These are phyloP conservation scores for Drosophila watanabei DNA, from an alignment of 1,140 invertebrate genomes.

Conservation along the genomic window DNA sequence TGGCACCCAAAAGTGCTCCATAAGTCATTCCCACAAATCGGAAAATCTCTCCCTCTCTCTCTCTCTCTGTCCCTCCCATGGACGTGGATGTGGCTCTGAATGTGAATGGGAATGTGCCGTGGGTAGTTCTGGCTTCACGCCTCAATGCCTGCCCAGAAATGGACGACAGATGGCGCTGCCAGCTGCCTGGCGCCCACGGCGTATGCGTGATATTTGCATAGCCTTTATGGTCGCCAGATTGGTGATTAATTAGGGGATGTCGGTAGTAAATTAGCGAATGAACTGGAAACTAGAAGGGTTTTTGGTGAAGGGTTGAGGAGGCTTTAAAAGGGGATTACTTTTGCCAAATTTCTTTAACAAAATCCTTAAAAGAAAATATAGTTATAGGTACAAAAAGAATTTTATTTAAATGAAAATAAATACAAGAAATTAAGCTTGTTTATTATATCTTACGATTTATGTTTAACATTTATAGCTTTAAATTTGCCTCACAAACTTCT, in stretches of 20 bases:
- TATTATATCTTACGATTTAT: too few relatives aligned
- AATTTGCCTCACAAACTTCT: not conserved
- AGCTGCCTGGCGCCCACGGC: slow-evolving; percentile 21
- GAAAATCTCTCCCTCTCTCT: too few relatives aligned
- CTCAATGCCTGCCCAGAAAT: slow-evolving; percentile 42
- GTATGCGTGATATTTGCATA: slow-evolving; percentile 58
- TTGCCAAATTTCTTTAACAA: rapidly evolving
- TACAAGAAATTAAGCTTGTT: too few relatives aligned
- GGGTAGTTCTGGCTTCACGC: slow-evolving; percentile 52
- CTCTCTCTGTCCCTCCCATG: slow-evolving; percentile 2
- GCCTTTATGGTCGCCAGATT: slow-evolving; percentile 44
- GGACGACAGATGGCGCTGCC: slow-evolving; percentile 40
- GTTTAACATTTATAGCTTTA: not conserved
- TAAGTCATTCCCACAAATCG: slow-evolving; percentile 62
- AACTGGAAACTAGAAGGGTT: slow-evolving; percentile 8
- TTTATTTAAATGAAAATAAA: not conserved
- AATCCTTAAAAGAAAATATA: too few relatives aligned
- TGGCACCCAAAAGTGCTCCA: slow-evolving; percentile 36
- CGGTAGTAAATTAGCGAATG: slow-evolving; percentile 50
- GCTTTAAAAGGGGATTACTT: not conserved
- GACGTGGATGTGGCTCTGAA: slow-evolving; percentile 13
- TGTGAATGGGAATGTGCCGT: slow-evolving; percentile 44
- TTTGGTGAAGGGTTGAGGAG: not conserved
- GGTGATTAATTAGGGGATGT: slow-evolving; percentile 51
- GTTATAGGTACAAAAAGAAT: too few relatives aligned